phyloP scores from a whole-genome alignment of 2,888 invertebrate species.

The Sisyra nigra region DNA sequence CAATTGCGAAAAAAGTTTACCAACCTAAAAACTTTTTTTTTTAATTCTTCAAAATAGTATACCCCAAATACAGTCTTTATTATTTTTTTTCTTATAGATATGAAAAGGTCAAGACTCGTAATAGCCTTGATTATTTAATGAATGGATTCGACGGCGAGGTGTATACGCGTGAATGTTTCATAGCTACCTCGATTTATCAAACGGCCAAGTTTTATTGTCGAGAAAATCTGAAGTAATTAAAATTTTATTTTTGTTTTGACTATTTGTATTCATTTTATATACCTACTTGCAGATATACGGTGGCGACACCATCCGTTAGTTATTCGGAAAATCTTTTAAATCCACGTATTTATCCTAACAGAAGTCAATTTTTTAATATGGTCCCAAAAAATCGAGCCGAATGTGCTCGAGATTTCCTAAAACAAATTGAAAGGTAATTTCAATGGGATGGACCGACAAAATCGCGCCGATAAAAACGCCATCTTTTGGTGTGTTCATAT shows the following conservation, averaged over 20 bases:
- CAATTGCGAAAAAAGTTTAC: too few species aligned
- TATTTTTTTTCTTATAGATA: too few species aligned
- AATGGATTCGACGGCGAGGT: constrained; percentile 2
- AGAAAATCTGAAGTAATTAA: constrained; percentile 19
- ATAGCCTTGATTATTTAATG: neutral
- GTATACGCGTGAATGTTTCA: constrained; percentile 15
- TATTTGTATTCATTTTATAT: neutral
- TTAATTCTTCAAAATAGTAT: too few species aligned
- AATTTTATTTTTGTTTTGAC: constrained; percentile 1
- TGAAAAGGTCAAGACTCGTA: too few species aligned
- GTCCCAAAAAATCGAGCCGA: neutral
- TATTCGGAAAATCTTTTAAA: constrained; percentile 3
- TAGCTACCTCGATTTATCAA: constrained; percentile 16
- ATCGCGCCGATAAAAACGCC: too few species aligned
- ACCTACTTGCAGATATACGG: constrained; percentile 1
- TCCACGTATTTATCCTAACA: constrained; percentile 1
- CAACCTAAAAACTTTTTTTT: too few species aligned
- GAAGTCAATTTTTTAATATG: constrained; percentile 2
- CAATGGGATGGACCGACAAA: too few species aligned
- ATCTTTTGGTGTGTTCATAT: too few species aligned
- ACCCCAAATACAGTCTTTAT: too few species aligned
- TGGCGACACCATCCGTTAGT: neutral
- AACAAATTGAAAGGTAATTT: neutral
- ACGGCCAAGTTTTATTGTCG: constrained; percentile 16
- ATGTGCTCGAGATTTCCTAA: neutral